Conservation (phyloP, 2,113 vertebrate species). For the Anolis sagrei region DNA sequence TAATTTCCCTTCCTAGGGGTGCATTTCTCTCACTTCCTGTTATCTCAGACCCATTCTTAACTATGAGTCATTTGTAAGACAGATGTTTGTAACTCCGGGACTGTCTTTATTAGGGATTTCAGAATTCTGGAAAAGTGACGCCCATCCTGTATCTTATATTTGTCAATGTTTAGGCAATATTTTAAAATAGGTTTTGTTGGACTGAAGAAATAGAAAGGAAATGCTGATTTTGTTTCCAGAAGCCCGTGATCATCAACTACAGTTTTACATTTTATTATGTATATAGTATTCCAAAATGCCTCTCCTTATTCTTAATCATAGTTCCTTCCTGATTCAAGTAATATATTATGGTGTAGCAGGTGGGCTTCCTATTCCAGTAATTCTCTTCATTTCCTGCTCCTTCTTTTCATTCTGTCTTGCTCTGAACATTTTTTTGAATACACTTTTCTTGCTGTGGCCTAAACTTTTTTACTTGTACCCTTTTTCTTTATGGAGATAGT, state of each 20-base stretch:
- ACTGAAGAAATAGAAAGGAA: not conserved
- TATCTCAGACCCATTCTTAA: too few species aligned
- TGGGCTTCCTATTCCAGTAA: too few species aligned
- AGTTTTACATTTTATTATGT: constrained; percentile 7
- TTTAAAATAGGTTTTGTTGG: not conserved
- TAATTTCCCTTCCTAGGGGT: too few species aligned
- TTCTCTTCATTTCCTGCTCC: not conserved
- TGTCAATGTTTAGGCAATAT: not conserved
- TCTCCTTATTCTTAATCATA: not conserved
- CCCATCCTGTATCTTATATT: too few species aligned
- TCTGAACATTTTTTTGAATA: accelerated
- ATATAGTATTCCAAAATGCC: not conserved
- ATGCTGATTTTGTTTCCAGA: constrained; percentile 1
- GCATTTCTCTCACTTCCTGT: too few species aligned
- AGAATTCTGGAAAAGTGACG: too few species aligned
- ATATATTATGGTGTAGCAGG: not conserved
- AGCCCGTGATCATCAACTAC: not conserved
- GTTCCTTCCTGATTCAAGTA: not conserved
- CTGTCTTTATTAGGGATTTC: too few species aligned
- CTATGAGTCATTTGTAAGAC: too few species aligned
- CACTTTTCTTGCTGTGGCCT: not conserved
- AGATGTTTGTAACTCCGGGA: too few species aligned
- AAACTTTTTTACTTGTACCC: not conserved
- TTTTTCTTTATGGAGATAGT: not conserved
- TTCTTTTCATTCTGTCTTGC: constrained; percentile 11